Percentiles rank a stretch among this genome's conserved stretches.
Conservation (phyloP, 2,797 vertebrate genomes). For the Sparus aurata region DNA sequence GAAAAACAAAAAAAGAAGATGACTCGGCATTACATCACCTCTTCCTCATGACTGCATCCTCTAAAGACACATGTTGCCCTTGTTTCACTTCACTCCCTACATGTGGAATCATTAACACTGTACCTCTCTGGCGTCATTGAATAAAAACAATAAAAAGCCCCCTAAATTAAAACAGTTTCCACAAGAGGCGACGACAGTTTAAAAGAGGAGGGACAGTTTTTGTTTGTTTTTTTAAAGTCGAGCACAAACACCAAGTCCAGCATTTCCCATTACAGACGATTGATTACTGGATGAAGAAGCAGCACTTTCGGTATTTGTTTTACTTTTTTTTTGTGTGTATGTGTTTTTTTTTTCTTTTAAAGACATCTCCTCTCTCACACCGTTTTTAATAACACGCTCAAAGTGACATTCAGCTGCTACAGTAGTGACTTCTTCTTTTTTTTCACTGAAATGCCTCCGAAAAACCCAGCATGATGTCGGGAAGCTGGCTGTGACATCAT, state of each 20-base stretch:
- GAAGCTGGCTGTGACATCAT: conserved; percentile 55
- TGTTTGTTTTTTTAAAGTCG: conserved; percentile 44
- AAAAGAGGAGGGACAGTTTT: conserved; percentile 49
- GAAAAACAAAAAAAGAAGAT: conserved; percentile 43
- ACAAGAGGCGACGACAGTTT: conserved; percentile 60
- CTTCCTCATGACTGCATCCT: conserved; percentile 40
- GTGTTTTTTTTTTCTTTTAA: conserved; percentile 10
- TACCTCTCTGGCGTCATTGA: conserved; percentile 47
- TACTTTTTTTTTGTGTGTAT: conserved; percentile 22
- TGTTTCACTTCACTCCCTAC: conserved; percentile 23
- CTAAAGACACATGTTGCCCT: conserved; percentile 38
- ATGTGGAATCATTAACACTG: conserved; percentile 44
- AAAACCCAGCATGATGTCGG: conserved; percentile 37
- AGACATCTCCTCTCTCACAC: conserved; percentile 45
- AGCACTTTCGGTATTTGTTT: conserved; percentile 82
- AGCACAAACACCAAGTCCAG: conserved; percentile 78
- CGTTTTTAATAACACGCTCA: conserved; percentile 34
- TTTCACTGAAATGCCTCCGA: conserved; percentile 21
- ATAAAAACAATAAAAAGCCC: conserved; percentile 19
- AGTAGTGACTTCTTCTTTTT: conserved; percentile 58
- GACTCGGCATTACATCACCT: conserved; percentile 58
- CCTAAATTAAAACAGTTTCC: conserved; percentile 52
- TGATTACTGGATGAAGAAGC: conserved; percentile 78
- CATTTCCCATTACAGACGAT: conserved; percentile 76
- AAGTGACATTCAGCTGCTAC: conserved; percentile 77